These are phyloP conservation scores for Brienomyrus longianalis DNA, from an alignment of 2,113 vertebrate species.

Conservation along the genomic window DNA sequence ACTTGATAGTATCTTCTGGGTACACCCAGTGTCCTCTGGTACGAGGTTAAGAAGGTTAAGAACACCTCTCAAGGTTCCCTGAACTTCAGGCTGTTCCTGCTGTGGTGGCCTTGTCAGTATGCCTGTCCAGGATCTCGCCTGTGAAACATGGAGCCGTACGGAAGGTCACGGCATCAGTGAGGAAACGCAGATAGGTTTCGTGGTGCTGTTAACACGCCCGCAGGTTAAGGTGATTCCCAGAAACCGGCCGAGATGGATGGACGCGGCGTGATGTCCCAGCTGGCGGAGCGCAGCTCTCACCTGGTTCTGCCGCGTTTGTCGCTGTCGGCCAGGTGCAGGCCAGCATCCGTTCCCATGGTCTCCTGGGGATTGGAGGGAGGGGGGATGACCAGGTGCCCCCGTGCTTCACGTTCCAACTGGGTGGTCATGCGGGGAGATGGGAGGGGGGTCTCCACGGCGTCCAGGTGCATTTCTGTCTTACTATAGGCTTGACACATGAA, in stretches of 20 bases:
- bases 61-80: not conserved
- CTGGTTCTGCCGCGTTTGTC: not conserved
- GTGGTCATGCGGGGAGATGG: constrained; percentile 32
- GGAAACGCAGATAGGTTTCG: not conserved
- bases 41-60: not conserved
- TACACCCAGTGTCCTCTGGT: not conserved
- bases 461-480: constrained; percentile 15
- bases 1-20: not conserved
- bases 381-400: constrained; percentile 35
- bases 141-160: not conserved
- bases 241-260: not conserved
- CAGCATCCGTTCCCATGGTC: constrained; percentile 19
- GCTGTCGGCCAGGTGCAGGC: not conserved
- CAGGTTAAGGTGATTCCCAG: not conserved
- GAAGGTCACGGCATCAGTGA: not conserved
- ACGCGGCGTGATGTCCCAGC: not conserved
- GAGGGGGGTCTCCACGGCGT: not conserved
- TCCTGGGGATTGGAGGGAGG: constrained; percentile 7
- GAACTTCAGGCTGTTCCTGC: not conserved
- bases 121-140: not conserved
- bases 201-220: not conserved
- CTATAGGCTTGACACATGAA: not conserved
- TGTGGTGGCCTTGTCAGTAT: not conserved
- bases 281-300: not conserved
- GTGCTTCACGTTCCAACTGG: constrained; percentile 30